Conservation (phyloP, 2,797 vertebrate species). For the Babyrousa celebensis region DNA sequence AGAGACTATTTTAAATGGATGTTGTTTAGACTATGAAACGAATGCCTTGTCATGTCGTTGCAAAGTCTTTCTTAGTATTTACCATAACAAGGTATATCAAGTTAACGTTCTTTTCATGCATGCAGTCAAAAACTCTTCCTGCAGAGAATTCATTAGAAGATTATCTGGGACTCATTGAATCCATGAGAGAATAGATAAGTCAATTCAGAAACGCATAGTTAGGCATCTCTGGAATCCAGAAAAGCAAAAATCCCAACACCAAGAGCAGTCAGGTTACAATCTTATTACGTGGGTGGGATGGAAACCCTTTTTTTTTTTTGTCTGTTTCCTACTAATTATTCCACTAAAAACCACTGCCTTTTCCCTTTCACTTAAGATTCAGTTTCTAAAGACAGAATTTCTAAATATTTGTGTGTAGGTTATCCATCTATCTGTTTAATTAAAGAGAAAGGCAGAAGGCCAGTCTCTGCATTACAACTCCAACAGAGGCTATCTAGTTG, state of each 20-base stretch:
- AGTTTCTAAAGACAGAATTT: constrained; percentile 10
- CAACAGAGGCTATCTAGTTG: neutral
- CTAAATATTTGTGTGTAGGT: neutral
- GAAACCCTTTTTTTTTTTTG: neutral
- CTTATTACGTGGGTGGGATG: neutral
- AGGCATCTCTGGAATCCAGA: neutral
- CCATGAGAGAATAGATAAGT: neutral
- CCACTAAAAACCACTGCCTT: neutral
- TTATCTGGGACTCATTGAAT: neutral
- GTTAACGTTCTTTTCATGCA: neutral
- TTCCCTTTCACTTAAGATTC: neutral
- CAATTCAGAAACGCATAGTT: neutral
- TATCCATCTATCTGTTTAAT: neutral
- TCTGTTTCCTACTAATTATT: neutral
- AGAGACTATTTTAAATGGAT: neutral
- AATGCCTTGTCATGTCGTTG: neutral
- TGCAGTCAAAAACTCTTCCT: neutral
- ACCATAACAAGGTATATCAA: neutral
- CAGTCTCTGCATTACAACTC: neutral
- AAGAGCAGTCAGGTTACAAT: neutral
- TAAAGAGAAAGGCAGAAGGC: neutral
- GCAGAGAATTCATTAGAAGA: neutral
- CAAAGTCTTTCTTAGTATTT: neutral
- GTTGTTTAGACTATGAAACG: neutral
- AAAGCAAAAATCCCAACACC: neutral